A percentile compares a stretch with the other conserved stretches of the same genome.
Evolutionary conservation across 1,140 invertebrate species (phyloP).

Genomic region (Panagrolaimus sp.): DNA sequence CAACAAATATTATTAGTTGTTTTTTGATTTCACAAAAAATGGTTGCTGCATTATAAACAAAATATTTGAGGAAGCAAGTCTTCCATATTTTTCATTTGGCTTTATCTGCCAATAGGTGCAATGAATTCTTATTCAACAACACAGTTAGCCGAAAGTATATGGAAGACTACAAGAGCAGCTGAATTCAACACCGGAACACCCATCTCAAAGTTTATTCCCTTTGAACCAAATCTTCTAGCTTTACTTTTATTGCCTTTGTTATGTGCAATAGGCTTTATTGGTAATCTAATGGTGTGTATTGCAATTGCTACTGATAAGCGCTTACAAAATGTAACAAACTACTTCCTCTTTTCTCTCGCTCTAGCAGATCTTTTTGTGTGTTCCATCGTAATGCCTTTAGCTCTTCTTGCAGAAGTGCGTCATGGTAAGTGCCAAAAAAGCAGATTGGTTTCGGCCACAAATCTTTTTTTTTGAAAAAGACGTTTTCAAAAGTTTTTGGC

Average conservation of each 20-base stretch:
- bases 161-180: background rate
- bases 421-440: slow-evolving; percentile 34
- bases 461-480: slow-evolving; percentile 62
- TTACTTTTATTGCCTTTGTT: slow-evolving; percentile 43
- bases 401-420: slow-evolving; percentile 52
- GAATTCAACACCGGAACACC: background rate
- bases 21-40: too few relatives aligned
- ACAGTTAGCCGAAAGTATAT: background rate
- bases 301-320: slow-evolving; percentile 60
- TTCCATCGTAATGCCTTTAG: slow-evolving; percentile 52
- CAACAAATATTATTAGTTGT: too few relatives aligned
- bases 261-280: slow-evolving; percentile 45
- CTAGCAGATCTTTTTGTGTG: slow-evolving; percentile 62
- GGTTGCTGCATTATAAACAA: too few relatives aligned
- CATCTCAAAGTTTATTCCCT: background rate
- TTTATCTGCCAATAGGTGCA: too few relatives aligned
- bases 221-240: slow-evolving; percentile 16
- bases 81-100: too few relatives aligned
- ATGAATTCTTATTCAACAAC: background rate
- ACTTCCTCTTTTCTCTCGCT: slow-evolving; percentile 62
- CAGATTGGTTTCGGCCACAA: background rate
- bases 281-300: slow-evolving; percentile 61
- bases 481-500: background rate
- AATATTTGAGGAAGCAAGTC: too few relatives aligned
- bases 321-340: slow-evolving; percentile 62